Evolutionary conservation across 35 echinoderm and acorn worm genomes (phyloP).

Genomic region (Holothuria glaberrima): DNA sequence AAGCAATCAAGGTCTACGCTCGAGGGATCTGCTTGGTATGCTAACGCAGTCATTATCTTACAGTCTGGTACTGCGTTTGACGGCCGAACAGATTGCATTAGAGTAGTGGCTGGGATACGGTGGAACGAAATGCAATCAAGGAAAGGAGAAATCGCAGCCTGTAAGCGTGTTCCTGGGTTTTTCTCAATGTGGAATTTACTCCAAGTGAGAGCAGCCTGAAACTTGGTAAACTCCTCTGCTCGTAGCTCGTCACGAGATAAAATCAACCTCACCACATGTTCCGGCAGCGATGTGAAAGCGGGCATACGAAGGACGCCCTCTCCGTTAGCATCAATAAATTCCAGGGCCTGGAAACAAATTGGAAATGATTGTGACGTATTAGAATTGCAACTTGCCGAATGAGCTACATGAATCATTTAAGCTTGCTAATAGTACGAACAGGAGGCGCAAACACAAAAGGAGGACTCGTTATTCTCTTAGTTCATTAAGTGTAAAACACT

Average conservation of each 20-base stretch:
- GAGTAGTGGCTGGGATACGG: conserved; percentile 81
- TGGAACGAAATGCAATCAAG: conserved; percentile 92
- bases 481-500: no score
- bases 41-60: conserved; percentile 95
- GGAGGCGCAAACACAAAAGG: no score
- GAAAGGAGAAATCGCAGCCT: conserved; percentile 84
- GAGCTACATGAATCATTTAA: no score
- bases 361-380: neutral
- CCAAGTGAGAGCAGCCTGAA: conserved; percentile 86
- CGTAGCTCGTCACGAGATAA: conserved; percentile 93
- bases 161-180: conserved; percentile 65
- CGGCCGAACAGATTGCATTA: conserved; percentile 87
- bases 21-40: conserved; percentile 91
- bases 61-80: conserved; percentile 82
- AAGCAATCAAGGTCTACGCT: conserved; percentile 79
- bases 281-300: conserved; percentile 81
- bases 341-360: conserved; percentile 71
- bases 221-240: conserved; percentile 95
- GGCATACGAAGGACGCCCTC: conserved; percentile 84
- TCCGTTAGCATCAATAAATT: conserved; percentile 91
- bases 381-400: no score
- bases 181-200: conserved; percentile 68
- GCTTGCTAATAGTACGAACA: no score
- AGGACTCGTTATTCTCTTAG: no score
- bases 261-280: conserved; percentile 92